Evolutionary conservation across 2,113 vertebrate genomes (phyloP), one percentile per base, ranked within the genome.

Genomic region (Cebidichthys violaceus): DNA sequence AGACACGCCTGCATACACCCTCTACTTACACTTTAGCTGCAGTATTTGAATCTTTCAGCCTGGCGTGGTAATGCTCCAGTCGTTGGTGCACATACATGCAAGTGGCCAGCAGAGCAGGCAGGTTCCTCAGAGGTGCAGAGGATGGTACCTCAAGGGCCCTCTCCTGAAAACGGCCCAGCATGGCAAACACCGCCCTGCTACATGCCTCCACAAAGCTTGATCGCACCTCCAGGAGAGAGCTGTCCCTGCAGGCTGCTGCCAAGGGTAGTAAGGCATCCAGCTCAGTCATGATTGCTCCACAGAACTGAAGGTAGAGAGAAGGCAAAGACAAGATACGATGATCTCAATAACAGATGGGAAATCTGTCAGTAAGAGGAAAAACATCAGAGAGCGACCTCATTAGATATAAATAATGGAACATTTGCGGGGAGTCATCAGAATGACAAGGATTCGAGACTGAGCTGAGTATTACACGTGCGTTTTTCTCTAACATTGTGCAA

Each of bases 251-350:
- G 71, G 96, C 96, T 90, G 96, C 89, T 84, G 97, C 98, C 93
- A 99, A 86, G 50, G 97, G 97, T 87, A 99, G 96, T 81, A 99
- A 92, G 74, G 93, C 93, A 92, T 99, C 97, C 73, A 97, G 92
- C 86, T 98, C 96, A 87, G 95, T 95, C 92, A 96, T 88, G 93
- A 99, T 93, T 77, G 96, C 95, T 92, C 91, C 95, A 92, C 97
- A 98, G 94, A 99, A 98, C 98, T 99, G 93, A 74, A 10, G 45
- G 39, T 22, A 77, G 54, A 93, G 27, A 77, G 54, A 84, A 70
- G 85, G 85, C 93, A 94, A 93, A 70, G 57, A 83, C 35, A 88
- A 88, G 92, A 86, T 54, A 75, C 72, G 70, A 83, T 39, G 8
- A 86, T 86, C 55, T 80, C 71, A 89, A 66, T 73, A 86, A 79